Evolutionary conservation across 2,113 vertebrate genomes (phyloP).

Genomic region (Plestiodon gilberti): DNA sequence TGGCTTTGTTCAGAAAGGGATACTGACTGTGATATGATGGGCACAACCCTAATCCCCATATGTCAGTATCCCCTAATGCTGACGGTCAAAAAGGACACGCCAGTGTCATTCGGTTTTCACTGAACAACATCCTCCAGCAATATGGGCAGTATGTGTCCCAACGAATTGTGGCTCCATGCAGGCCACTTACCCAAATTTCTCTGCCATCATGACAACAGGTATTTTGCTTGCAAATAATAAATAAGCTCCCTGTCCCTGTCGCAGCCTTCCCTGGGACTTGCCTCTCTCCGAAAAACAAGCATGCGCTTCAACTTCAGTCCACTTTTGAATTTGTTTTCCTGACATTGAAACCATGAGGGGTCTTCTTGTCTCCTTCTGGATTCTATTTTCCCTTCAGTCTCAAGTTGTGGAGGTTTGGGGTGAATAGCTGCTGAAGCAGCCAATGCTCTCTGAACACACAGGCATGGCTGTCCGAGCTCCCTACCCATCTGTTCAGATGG

Average conservation of each 20-base stretch:
- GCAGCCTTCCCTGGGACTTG: neutral
- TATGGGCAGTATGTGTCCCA: neutral
- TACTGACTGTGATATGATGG: neutral
- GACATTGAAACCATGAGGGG: neutral
- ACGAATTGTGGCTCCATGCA: no score
- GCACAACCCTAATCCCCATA: neutral
- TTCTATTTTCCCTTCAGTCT: neutral
- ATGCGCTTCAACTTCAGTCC: neutral
- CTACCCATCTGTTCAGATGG: conserved; percentile 41
- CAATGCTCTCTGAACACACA: neutral
- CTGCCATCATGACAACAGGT: neutral
- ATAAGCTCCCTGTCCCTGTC: neutral
- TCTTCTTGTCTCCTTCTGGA: neutral
- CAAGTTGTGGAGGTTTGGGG: neutral
- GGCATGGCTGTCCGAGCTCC: rapidly evolving
- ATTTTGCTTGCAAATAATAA: neutral
- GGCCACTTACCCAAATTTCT: no score
- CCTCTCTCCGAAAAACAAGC: neutral
- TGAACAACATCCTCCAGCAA: neutral
- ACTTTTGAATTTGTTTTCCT: neutral
- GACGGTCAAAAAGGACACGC: neutral
- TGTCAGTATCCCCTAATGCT: neutral
- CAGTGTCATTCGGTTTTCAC: no score
- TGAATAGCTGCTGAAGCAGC: conserved; percentile 2
- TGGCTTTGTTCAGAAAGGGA: neutral